These are phyloP conservation scores for Gouania willdenowi DNA, from an alignment of 2,797 vertebrate species.

Conservation along the genomic window DNA sequence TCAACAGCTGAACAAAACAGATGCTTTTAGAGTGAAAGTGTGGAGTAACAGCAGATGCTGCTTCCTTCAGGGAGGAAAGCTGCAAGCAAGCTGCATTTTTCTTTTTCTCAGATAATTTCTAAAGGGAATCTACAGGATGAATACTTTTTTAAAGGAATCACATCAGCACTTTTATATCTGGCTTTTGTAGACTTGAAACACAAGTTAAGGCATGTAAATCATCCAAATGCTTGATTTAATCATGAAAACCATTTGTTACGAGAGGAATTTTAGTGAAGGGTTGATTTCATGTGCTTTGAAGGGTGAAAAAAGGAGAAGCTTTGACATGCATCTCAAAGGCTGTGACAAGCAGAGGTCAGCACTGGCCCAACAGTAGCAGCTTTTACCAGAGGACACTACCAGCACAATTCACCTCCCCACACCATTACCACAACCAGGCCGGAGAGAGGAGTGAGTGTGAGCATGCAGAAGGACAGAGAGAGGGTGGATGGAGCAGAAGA, in stretches of 20 bases:
- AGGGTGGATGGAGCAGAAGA: neutral
- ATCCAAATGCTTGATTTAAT: slow-evolving; percentile 38
- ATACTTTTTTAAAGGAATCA: neutral
- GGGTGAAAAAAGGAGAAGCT: neutral
- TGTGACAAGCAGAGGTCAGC: slow-evolving; percentile 85
- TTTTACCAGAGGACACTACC: slow-evolving; percentile 71
- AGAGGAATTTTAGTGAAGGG: too few species aligned
- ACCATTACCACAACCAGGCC: slow-evolving; percentile 70
- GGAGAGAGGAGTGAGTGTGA: slow-evolving; percentile 52
- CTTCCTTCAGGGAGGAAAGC: slow-evolving; percentile 11
- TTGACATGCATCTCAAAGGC: slow-evolving; percentile 16
- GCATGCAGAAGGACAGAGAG: slow-evolving; percentile 51
- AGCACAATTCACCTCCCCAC: slow-evolving; percentile 43
- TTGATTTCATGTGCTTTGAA: neutral
- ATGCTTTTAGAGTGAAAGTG: slow-evolving; percentile 7
- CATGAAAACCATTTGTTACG: slow-evolving; percentile 48
- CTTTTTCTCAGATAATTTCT: neutral
- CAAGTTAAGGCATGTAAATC: neutral
- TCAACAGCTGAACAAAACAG: slow-evolving; percentile 24
- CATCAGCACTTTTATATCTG: slow-evolving; percentile 3
- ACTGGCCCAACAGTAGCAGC: slow-evolving; percentile 86
- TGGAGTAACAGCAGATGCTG: slow-evolving; percentile 18
- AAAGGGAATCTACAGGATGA: neutral
- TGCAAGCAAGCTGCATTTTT: slow-evolving; percentile 20
- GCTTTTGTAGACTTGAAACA: slow-evolving; percentile 67